A percentile compares a stretch with the other conserved stretches of the same genome.
Evolutionary conservation across 2,888 invertebrate genomes (phyloP).

Genomic region (Nebria brevicollis): DNA sequence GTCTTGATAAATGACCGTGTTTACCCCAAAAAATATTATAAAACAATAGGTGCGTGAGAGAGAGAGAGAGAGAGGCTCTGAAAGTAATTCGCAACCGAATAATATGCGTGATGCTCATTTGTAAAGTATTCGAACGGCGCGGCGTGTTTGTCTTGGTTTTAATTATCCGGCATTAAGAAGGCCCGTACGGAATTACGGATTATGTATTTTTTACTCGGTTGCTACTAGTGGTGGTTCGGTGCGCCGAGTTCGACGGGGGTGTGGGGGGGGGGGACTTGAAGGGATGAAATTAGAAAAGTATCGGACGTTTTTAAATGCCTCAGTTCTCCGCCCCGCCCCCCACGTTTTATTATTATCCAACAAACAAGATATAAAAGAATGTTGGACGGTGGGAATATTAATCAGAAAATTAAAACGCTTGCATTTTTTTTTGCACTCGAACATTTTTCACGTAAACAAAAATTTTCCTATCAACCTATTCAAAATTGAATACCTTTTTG

Average conservation of each 20-base stretch:
- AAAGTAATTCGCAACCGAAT: neutral
- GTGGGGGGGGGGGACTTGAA: neutral
- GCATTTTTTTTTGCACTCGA: constrained; percentile 15
- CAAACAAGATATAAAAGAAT: constrained; percentile 46
- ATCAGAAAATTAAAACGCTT: constrained; percentile 45
- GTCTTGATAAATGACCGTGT: no score
- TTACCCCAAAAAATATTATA: no score
- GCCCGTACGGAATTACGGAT: constrained; percentile 40
- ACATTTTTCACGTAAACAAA: constrained; percentile 19
- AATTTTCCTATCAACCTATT: neutral
- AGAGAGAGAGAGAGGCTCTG: neutral
- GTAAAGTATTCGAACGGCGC: constrained; percentile 22
- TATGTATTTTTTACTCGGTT: constrained; percentile 38
- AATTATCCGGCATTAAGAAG: constrained; percentile 45
- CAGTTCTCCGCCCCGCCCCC: neutral
- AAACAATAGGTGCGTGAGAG: no score
- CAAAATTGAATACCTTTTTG: neutral
- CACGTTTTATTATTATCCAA: constrained; percentile 45
- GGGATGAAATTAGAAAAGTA: constrained; percentile 46
- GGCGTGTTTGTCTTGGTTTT: constrained; percentile 43
- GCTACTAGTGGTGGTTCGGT: neutral
- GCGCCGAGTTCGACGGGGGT: neutral
- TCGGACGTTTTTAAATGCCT: constrained; percentile 45
- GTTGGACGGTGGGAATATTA: constrained; percentile 36
- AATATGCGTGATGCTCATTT: constrained; percentile 33